Conservation (phyloP, 2,888 invertebrate genomes). For the Physocephala rufipes region DNA sequence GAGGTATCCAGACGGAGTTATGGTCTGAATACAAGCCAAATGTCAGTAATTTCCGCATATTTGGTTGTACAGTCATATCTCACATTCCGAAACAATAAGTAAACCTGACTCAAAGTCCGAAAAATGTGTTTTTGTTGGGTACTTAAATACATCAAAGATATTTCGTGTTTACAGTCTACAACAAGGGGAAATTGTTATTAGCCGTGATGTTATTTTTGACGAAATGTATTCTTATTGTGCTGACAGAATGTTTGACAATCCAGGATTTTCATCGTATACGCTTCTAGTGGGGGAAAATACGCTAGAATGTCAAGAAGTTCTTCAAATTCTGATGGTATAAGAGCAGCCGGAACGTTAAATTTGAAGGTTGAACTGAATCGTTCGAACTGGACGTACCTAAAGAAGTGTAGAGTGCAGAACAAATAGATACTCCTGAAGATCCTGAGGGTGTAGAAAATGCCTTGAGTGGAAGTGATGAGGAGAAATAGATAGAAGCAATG, state of each 20-base stretch:
- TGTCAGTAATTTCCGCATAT: conserved; percentile 44
- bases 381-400: neutral
- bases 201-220: too few relatives aligned
- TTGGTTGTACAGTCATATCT: too few relatives aligned
- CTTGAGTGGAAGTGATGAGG: neutral
- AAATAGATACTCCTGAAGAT: neutral
- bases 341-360: neutral
- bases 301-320: neutral
- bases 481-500: conserved; percentile 22
- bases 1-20: too few relatives aligned
- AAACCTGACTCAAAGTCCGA: conserved; percentile 26
- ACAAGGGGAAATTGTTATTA: conserved; percentile 20
- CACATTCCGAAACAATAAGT: conserved; percentile 31
- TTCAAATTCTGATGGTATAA: neutral
- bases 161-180: conserved; percentile 17
- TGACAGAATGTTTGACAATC: too few relatives aligned
- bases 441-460: conserved; percentile 15
- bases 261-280: too few relatives aligned
- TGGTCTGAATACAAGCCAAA: conserved; percentile 56
- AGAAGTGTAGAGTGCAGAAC: neutral
- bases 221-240: too few relatives aligned
- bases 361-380: neutral
- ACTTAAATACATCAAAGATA: conserved; percentile 22
- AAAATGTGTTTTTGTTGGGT: conserved; percentile 36
- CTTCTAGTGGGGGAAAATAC: neutral